phyloP scores from a whole-genome alignment of 1,140 invertebrate genomes.

The Druon quercuslanigerum region DNA sequence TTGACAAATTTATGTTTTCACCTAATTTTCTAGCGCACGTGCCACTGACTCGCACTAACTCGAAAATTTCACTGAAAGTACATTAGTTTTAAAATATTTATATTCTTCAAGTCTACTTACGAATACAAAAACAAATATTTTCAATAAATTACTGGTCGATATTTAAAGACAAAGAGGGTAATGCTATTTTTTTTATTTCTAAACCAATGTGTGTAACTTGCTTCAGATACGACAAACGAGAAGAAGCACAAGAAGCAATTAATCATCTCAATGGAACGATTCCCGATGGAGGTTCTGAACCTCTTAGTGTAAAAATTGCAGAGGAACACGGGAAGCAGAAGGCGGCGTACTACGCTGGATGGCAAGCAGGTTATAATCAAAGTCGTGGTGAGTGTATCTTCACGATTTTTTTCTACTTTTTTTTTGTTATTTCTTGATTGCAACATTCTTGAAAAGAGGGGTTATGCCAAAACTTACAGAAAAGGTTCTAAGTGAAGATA shows the following conservation, averaged over 20 bases:
- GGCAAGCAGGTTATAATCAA: constrained; percentile 77
- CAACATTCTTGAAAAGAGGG: constrained; percentile 8
- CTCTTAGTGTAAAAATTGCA: constrained; percentile 90
- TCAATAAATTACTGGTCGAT: too few species aligned
- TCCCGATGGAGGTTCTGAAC: constrained; percentile 88
- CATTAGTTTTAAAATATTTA: constrained; percentile 31
- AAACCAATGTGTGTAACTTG: constrained; percentile 24
- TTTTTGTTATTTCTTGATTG: constrained; percentile 16
- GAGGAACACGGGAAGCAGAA: constrained; percentile 96
- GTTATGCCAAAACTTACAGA: too few species aligned
- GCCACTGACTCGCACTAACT: neutral
- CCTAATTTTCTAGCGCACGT: neutral
- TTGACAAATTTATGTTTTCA: constrained; percentile 19
- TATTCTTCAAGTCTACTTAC: neutral
- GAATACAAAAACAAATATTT: too few species aligned
- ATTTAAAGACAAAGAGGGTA: too few species aligned
- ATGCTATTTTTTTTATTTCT: too few species aligned
- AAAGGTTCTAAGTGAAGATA: too few species aligned
- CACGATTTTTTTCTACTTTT: neutral
- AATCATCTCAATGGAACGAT: constrained; percentile 88
- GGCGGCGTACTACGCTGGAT: constrained; percentile 81
- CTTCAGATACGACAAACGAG: constrained; percentile 84
- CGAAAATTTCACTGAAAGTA: too few species aligned
- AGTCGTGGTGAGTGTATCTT: constrained; percentile 72
- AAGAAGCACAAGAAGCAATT: constrained; percentile 93